phyloP scores from a whole-genome alignment of 2,888 invertebrate species.

The Cancer borealis region DNA sequence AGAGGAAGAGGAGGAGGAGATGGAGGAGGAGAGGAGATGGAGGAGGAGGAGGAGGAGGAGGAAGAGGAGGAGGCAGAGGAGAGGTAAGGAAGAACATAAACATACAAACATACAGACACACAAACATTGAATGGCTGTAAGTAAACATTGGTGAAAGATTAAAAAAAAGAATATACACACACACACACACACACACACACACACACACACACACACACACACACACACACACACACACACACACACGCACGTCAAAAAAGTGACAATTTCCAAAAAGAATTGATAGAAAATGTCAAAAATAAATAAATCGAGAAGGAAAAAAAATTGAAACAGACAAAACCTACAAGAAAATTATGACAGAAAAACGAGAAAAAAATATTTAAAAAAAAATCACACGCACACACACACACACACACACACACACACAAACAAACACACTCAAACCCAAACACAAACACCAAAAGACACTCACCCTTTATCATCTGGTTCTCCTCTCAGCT shows the following conservation, averaged over 20 bases:
- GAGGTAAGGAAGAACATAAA: background rate
- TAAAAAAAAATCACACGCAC: background rate
- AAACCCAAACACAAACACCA: background rate
- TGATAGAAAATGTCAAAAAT: background rate
- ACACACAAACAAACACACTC: background rate
- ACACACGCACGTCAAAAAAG: constrained; percentile 22
- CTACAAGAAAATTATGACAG: background rate
- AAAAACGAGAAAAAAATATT: background rate
- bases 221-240: constrained; percentile 53
- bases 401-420: constrained; percentile 24
- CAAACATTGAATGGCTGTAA: background rate
- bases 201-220: constrained; percentile 55
- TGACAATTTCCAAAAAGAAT: background rate
- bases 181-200: constrained; percentile 48
- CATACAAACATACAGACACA: background rate
- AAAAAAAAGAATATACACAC: background rate
- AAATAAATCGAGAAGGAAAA: background rate
- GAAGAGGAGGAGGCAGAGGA: background rate
- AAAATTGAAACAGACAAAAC: background rate
- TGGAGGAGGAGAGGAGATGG: background rate
- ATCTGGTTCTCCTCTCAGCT: constrained; percentile 70
- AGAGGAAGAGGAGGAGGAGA: background rate
- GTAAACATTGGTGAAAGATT: background rate
- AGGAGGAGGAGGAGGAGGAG: background rate
- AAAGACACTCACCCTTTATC: constrained; percentile 75